These are phyloP conservation scores for Cepaea nemoralis DNA, from an alignment of 1,140 invertebrate species.

Conservation along the genomic window DNA sequence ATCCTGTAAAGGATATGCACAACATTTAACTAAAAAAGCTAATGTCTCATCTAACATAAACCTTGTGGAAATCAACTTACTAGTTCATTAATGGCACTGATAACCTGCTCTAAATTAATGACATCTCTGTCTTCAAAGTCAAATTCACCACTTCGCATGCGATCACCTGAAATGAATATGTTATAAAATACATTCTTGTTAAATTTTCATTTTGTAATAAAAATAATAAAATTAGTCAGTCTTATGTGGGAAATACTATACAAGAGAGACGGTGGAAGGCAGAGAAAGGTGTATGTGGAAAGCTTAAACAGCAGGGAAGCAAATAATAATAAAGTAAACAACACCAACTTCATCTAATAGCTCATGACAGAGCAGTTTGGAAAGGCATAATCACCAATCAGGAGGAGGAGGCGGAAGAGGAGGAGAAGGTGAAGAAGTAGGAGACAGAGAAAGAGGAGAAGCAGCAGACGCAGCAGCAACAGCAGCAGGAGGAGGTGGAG, in stretches of 20 bases:
- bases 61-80: constrained; percentile 46
- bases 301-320: too few relatives aligned
- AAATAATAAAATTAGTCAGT: too few relatives aligned
- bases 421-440: not conserved
- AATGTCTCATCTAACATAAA: not conserved
- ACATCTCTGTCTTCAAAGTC: constrained; percentile 65
- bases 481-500: not conserved
- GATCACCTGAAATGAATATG: constrained; percentile 52
- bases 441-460: not conserved
- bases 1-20: too few relatives aligned
- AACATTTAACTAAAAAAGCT: not conserved
- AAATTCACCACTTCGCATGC: constrained; percentile 64
- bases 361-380: not conserved
- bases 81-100: constrained; percentile 65
- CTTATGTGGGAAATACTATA: not conserved
- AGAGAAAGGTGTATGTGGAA: too few relatives aligned
- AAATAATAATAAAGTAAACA: not conserved
- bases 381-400: not conserved
- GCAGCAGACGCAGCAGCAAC: too few relatives aligned
- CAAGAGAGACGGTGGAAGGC: not conserved
- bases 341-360: not conserved
- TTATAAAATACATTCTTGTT: too few relatives aligned
- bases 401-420: too few relatives aligned
- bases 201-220: too few relatives aligned
- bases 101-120: constrained; percentile 63